Base-by-base conservation (phyloP, 2,113 vertebrate species). In the Prinia subflava region DNA sequence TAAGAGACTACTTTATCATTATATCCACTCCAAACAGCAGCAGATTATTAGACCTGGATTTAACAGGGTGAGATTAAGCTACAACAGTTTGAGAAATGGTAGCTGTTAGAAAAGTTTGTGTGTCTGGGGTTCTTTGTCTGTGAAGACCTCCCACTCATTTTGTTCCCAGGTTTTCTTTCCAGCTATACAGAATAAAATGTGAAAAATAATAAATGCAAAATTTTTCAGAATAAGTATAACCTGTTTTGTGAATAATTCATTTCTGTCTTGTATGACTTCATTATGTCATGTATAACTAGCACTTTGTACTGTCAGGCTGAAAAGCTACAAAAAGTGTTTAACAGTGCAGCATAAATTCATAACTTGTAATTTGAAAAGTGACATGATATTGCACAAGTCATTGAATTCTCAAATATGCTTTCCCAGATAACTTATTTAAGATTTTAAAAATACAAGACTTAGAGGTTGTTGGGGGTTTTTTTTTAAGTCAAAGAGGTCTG, bases 281-380 rank as follows among this genome's bases (percentile, higher is more conserved):
- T 94, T 96, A 94, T 96, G 93, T 93, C 90, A 94, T 96, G 92
- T 96, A 93, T 95, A 96, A 90, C 95, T 89, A 95, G 71, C 52
- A 95, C 88, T 96, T 95, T 93, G 60, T 96, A 89, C 90, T 81
- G 79, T 88, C 88, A 96, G 56, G 64, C 60, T 90, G 76, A 93
- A 92, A 96, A 96, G 68, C 73, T 95, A 86, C 88, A 90, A 88
- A 91, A 92, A 95, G 60, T 82, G 79, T 95, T 95, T 96, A 97
- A 95, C 83, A 46, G 47, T 94, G 93, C 64, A 64, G 85, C 75
- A 90, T 86, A 86, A 96, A 97, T 96, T 93, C 68, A 4, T 90
- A 96, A 77, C 60, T 88, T 96, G 83, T 90, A 95, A 92, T 97
- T 90, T 92, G 79, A 83, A 82, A 91, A 83, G 71, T 90, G 92